Evolutionary conservation across 1,140 invertebrate species (phyloP), one percentile per base, ranked within the genome.

Genomic region (Heliconius hewitsoni): DNA sequence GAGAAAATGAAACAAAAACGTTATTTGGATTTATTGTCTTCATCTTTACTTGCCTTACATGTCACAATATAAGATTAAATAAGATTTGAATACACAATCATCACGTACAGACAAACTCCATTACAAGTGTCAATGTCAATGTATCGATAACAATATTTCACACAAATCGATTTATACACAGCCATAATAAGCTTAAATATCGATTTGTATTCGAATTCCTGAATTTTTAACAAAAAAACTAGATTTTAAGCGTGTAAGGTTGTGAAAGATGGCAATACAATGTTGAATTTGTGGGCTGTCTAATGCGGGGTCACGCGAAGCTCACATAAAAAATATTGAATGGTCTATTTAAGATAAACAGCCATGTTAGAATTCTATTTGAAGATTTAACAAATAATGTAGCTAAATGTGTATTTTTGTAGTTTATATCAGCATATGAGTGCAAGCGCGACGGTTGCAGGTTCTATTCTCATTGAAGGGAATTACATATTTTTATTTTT

Each of bases 301-400:
- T 73, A 30, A 37, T 72, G 23, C 19, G 72, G 76, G 85, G 84
- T 85, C 81, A 81, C 78, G 71, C 77, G 46, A 82, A 81, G 83
- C 71, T 60, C 84, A 84, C 79, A 86, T 86, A 85, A 86, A 86
- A 82, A 77, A 80, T 76, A 70, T 70, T 77, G 75, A 86, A 85
- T 83, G 76, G 81, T 78, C 81, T 78, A 84, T 66, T 87, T 83
- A 80, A 86, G 85, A 85, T 86, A 88, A 81, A 78, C 60, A 66
- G 23, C 3, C 60, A 23, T 66, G 60, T 66, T 66, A 66, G 60
- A 66, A 66, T 66, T 66, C 60, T 66, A 13, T 27, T 27, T 30
- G 11, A 30, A n/a, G 60, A 8, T 66, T 66, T 27, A 30, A 66
- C 23, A 13, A 66, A 66, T 66, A 4, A 27, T 66, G 27, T 66